Base-by-base conservation (phyloP, 2,888 invertebrate species). In the Lasioglossum figueresi region DNA sequence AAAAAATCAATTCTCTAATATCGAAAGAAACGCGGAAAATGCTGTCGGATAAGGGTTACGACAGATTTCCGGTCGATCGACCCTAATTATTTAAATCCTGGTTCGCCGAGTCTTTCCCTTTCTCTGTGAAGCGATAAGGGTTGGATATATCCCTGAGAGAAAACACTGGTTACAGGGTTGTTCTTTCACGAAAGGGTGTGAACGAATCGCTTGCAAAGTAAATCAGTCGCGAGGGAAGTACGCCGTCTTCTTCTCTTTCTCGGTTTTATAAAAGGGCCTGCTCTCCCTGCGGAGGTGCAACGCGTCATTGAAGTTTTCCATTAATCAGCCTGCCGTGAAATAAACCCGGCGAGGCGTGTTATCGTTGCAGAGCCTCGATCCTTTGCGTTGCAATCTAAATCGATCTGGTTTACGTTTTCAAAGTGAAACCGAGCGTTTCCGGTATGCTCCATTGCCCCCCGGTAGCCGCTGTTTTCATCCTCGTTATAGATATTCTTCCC, bases 291-390 rank as follows among this genome's bases (percentile, higher is more conserved):
- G 66, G 37, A 19, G 82, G 31, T 56, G 75, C 80, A 74, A 56
- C 78, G 73, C 85, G 78, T 84, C 83, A 79, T 85, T 76, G 70
- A 82, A 87, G 84, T 84, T 84, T 71, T 66, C 66, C 84, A 87
- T 90, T 90, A 90, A 84, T 90, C 88, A 89, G 71, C 81, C 86
- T 89, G 84, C 84, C 88, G 89, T 90, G 81, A 89, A 89, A 83
- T 78, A 83, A 73, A 84, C 76, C 63, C 89, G 83, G 6, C 87
- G 71, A 80, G 88, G 76, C 88, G 79, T 89, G 84, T 78, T 27
- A 78, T 82, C 80, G 68, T 63, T 84, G 80, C 80, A 68, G 68
- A 71, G 63, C 63, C 82, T 31, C 82, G 84, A 83, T 83, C 83
- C 90, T 89, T 89, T 90, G 80, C 84, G 68, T 76, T 82, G 84